Evolutionary conservation across 2,888 invertebrate genomes (phyloP).

Genomic region (Malthinus flaveolus): DNA sequence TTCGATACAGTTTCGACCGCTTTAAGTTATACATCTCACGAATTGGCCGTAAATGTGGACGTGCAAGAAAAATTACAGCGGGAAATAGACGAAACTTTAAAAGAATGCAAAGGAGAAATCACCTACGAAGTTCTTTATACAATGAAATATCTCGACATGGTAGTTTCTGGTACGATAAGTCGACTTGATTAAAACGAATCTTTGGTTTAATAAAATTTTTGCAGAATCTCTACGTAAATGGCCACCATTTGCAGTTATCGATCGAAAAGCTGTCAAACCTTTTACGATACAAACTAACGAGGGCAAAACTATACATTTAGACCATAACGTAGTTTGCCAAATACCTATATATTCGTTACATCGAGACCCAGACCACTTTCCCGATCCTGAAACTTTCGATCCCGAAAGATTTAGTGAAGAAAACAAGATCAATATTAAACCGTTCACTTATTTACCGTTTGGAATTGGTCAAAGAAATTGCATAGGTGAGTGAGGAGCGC

Average conservation of each 20-base stretch:
- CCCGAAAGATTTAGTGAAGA: conserved; percentile 56
- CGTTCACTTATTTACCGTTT: conserved; percentile 49
- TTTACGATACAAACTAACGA: conserved; percentile 33
- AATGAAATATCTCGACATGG: conserved; percentile 1
- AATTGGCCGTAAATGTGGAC: background rate
- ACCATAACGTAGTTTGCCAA: conserved; percentile 21
- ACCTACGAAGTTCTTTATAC: background rate
- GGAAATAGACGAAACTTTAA: background rate
- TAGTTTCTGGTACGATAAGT: background rate
- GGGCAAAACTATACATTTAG: background rate
- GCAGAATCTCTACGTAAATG: conserved; percentile 35
- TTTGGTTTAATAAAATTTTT: background rate
- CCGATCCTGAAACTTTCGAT: conserved; percentile 44
- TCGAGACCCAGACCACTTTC: conserved; percentile 40
- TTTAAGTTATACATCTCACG: background rate
- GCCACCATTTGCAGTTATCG: conserved; percentile 33
- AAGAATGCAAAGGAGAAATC: background rate
- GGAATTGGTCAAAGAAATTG: conserved; percentile 64
- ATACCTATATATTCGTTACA: conserved; percentile 41
- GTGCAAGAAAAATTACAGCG: background rate
- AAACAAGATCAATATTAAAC: conserved; percentile 57
- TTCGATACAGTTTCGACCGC: background rate
- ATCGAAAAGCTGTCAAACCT: conserved; percentile 27
- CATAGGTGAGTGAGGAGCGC: background rate
- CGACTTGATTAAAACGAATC: background rate